These are phyloP conservation scores for Protobothrops flavoviridis DNA, from an alignment of 2,113 vertebrate genomes.

Conservation along the genomic window DNA sequence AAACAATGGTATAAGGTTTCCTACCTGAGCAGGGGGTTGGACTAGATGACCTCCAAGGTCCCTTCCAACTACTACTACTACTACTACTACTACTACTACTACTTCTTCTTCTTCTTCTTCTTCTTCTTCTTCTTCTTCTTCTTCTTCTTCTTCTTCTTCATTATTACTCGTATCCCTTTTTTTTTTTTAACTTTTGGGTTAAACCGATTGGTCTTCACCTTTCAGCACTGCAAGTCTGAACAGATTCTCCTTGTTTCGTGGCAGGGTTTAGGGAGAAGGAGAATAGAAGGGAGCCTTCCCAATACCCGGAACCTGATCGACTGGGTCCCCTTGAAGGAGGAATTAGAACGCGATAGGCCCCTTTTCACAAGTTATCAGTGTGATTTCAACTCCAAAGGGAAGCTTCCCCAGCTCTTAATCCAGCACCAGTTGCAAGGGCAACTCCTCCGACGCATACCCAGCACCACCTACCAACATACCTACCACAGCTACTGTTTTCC, in stretches of 20 bases:
- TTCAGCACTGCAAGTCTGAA: neutral
- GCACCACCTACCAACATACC: constrained; percentile 63
- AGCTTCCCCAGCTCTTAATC: constrained; percentile 49
- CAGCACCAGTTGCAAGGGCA: constrained; percentile 28
- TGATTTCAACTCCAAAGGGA: constrained; percentile 24
- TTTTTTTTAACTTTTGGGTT: neutral
- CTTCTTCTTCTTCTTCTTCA: too few species aligned
- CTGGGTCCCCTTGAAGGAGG: constrained; percentile 60
- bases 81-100: too few species aligned
- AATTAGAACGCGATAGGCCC: constrained; percentile 50
- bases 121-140: too few species aligned
- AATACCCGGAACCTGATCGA: constrained; percentile 52
- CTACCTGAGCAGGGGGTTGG: too few species aligned
- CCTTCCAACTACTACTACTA: too few species aligned
- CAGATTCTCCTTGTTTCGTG: constrained; percentile 16
- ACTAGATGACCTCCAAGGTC: too few species aligned
- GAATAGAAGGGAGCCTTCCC: constrained; percentile 53
- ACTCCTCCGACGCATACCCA: neutral
- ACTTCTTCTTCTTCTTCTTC: too few species aligned
- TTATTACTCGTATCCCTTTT: neutral
- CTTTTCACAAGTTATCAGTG: constrained; percentile 59
- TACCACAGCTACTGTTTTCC: constrained; percentile 38
- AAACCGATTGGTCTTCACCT: neutral
- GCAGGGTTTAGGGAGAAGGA: constrained; percentile 63
- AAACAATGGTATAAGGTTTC: too few species aligned